Evolutionary conservation across 2,797 vertebrate species (phyloP), one percentile per base, ranked within the genome.

Genomic region (Microtus obscurus): DNA sequence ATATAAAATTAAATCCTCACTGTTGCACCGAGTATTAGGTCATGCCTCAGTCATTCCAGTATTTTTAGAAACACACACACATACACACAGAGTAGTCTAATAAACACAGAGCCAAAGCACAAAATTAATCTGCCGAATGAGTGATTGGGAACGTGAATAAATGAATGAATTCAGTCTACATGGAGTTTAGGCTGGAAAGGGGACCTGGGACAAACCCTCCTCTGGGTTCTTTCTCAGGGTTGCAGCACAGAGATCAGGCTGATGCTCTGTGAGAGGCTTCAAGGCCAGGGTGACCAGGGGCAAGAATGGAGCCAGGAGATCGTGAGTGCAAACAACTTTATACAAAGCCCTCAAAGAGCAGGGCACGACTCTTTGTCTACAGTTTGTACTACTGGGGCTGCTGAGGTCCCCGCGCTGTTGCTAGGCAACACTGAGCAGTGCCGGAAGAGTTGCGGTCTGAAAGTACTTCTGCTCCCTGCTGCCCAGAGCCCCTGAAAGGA

Each of bases 341-440:
- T 53, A 45, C 45, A 61, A n/a, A 53, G n/a, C 56, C 80, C 14
- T 16, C 76, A 65, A 29, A 34, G 53, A 92, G 45, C 37, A 29
- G 1, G 1, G 14, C 0, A 7, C 13, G 25, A 48, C 10, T 34
- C 88, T 89, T 88, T 89, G 86, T 88, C 67, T 76, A 13, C 3
- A 29, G 51, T 69, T 77, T 5, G 2, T 14, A 34, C 25, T 78
- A 65, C 51, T n/a, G 9, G 37, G 56, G 56, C 69, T 51, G 21
- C 53, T 10, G 4, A 12, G 48, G 10, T 51, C 48, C 45, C 37
- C 59, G 13, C 69, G 92, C 76, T 0, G 1, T 96, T 96, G 83
- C 91, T 86, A 95, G 59, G 91, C 29, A 87, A 81, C 85, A 2
- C 23, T 8, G 51, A 91, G 10, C 77, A 48, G 71, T 87, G 37